These are phyloP conservation scores for Drosophila triauraria DNA, from an alignment of 1,140 invertebrate species.

Conservation along the genomic window DNA sequence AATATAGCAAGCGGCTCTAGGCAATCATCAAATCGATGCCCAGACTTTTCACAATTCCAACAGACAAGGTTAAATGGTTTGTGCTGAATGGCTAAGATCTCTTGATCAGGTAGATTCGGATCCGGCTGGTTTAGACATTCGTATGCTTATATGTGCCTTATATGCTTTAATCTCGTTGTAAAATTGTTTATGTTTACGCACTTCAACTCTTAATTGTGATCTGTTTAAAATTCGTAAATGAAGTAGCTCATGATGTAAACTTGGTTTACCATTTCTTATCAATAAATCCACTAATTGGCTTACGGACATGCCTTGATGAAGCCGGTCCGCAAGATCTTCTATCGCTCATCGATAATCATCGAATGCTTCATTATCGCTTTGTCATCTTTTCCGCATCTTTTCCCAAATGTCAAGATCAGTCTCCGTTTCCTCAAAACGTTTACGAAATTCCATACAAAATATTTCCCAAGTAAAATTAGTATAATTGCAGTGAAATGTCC, in stretches of 20 bases:
- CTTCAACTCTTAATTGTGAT: background rate
- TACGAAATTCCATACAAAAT: too few species aligned
- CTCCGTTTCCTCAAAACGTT: too few species aligned
- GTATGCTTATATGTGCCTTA: background rate
- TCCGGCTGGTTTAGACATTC: background rate
- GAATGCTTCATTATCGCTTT: background rate
- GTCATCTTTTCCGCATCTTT: too few species aligned
- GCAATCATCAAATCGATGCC: background rate
- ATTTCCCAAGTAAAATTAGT: too few species aligned
- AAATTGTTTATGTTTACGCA: constrained; percentile 2
- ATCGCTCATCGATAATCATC: background rate
- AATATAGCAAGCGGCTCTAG: background rate
- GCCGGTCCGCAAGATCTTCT: background rate
- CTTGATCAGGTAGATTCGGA: background rate
- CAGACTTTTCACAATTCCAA: background rate
- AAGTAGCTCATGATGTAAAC: background rate
- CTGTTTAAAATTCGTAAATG: background rate
- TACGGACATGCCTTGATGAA: background rate
- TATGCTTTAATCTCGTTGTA: background rate
- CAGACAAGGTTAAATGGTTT: constrained; percentile 1
- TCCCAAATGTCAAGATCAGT: too few species aligned
- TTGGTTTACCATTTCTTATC: background rate
- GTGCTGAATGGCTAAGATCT: background rate
- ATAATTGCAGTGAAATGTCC: too few species aligned
- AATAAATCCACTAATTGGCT: background rate